phyloP scores from a whole-genome alignment of 2,888 invertebrate genomes.

The Acrocyrtus sp. region DNA sequence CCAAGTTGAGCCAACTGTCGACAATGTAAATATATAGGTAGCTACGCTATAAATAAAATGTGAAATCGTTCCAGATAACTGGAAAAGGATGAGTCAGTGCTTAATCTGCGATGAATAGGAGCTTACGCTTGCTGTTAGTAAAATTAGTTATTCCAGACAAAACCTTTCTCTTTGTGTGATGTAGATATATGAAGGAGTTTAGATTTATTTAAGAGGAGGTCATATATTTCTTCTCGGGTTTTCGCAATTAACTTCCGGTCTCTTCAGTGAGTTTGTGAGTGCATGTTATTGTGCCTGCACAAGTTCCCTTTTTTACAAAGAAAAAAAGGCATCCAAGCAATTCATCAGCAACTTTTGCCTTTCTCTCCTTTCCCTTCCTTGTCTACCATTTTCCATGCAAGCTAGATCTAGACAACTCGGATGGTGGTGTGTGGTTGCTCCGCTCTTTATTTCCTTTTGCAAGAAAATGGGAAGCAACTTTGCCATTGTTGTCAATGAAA shows the following conservation, averaged over 20 bases:
- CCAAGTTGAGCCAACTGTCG: too few species aligned
- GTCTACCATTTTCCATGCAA: too few species aligned
- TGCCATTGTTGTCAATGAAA: constrained; percentile 36
- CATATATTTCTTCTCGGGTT: background rate
- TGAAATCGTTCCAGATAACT: too few species aligned
- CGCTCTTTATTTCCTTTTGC: background rate
- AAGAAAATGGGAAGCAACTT: constrained; percentile 33
- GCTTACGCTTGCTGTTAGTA: background rate
- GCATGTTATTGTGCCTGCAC: background rate
- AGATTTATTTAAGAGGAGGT: background rate
- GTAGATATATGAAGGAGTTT: background rate
- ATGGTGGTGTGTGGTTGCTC: background rate
- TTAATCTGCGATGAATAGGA: too few species aligned
- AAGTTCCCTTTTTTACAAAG: background rate
- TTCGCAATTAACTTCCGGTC: constrained; percentile 13
- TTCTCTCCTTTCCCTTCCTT: background rate
- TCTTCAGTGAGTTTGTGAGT: background rate
- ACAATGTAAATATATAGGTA: too few species aligned
- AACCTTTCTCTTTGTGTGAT: background rate
- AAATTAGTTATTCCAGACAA: background rate
- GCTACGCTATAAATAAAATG: too few species aligned
- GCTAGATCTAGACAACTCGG: background rate
- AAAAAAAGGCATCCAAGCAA: background rate
- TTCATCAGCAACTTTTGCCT: background rate
- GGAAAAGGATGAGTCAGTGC: too few species aligned